Percentiles rank a stretch among this genome's conserved stretches.
Evolutionary conservation across 2,113 vertebrate species (phyloP).

Genomic region (Sinocyclocheilus grahami): DNA sequence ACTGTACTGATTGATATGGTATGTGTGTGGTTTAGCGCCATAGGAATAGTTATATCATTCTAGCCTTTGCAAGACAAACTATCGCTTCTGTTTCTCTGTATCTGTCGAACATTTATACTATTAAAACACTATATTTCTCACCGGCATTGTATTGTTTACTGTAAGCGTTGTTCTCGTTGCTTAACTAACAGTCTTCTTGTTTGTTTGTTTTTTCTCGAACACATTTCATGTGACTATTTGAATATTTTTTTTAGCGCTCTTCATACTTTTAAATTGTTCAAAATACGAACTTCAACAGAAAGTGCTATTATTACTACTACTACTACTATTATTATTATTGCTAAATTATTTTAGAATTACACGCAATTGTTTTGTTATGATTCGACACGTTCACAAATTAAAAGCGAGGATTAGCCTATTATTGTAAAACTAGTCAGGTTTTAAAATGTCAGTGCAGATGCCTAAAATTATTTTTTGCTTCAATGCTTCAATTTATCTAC

Average conservation of each 20-base stretch:
- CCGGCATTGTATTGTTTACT: neutral
- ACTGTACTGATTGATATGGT: neutral
- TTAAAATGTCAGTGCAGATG: neutral
- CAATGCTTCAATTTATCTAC: neutral
- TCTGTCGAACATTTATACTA: neutral
- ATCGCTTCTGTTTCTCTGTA: neutral
- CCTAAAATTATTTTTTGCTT: neutral
- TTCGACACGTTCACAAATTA: neutral
- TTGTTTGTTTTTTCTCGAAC: neutral
- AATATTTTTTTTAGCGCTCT: neutral
- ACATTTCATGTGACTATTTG: neutral
- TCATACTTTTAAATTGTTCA: neutral
- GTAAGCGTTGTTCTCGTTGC: neutral
- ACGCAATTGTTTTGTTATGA: neutral
- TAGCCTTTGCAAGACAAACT: neutral
- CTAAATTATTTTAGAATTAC: neutral
- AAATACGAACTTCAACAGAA: neutral
- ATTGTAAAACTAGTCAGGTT: neutral
- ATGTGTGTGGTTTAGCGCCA: neutral
- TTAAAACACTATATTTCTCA: neutral
- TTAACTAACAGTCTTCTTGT: neutral
- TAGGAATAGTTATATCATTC: neutral
- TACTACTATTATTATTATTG: neutral
- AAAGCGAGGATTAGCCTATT: neutral
- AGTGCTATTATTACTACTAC: neutral